Conservation (phyloP, 2,888 invertebrate species). For the Opisthograptis luteolata region DNA sequence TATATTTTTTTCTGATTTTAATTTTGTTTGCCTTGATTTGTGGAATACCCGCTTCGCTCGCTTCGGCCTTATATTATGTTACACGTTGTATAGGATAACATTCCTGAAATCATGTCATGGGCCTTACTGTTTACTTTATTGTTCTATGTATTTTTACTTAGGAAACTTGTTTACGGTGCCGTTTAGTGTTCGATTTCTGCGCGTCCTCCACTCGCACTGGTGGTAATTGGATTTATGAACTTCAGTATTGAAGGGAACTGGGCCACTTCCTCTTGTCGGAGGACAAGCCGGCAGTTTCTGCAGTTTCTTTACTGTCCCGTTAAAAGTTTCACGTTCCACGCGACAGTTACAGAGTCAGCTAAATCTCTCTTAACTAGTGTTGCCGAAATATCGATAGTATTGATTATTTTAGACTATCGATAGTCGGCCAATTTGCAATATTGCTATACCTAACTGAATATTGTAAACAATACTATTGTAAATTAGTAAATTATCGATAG, state of each 20-base stretch:
- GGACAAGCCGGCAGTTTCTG: slow-evolving; percentile 23
- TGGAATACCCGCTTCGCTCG: no score
- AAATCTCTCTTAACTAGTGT: neutral
- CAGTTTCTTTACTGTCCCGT: slow-evolving; percentile 35
- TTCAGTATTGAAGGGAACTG: slow-evolving; percentile 46
- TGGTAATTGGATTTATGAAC: slow-evolving; percentile 63
- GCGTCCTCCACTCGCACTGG: slow-evolving; percentile 43
- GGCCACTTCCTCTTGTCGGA: slow-evolving; percentile 45
- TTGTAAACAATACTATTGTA: no score
- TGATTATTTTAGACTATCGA: neutral
- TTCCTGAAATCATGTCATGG: no score
- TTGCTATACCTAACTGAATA: no score
- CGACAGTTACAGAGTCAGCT: neutral
- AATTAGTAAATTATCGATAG: no score
- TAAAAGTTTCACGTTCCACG: slow-evolving; percentile 5
- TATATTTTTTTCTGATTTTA: no score
- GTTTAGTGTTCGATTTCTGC: slow-evolving; percentile 45
- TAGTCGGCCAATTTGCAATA: no score
- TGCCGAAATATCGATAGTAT: no score
- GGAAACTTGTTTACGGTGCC: slow-evolving; percentile 34
- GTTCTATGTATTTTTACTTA: neutral
- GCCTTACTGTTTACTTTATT: neutral
- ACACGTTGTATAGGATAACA: no score
- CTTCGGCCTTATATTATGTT: no score
- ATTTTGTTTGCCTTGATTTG: no score